phyloP scores from a whole-genome alignment of 37 sponge, comb jelly and placozoan species.

The Haliclona indistincta region DNA sequence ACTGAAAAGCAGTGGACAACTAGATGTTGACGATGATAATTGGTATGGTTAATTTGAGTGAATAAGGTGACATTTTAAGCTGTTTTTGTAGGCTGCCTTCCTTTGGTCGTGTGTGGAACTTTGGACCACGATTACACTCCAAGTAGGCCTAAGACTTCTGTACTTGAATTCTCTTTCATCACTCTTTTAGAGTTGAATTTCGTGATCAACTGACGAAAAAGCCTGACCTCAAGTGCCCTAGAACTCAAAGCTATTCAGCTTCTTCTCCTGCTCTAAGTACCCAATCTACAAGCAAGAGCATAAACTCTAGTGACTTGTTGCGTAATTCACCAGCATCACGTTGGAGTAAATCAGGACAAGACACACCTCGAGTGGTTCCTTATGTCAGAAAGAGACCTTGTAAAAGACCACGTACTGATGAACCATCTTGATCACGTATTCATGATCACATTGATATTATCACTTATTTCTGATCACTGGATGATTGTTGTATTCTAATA shows the following conservation, averaged over 20 bases:
- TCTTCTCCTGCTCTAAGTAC: no score
- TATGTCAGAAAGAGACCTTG: slow-evolving; percentile 49
- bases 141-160: slow-evolving; percentile 56
- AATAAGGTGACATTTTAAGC: not conserved
- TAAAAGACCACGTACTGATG: not conserved
- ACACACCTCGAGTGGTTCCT: slow-evolving; percentile 11
- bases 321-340: no score
- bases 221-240: no score
- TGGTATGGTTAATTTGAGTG: not conserved
- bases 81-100: slow-evolving; percentile 58
- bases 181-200: no score
- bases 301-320: no score
- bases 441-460: not conserved
- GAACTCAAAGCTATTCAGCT: no score
- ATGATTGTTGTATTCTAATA: no score
- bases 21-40: slow-evolving; percentile 1
- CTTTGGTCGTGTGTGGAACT: slow-evolving; percentile 82
- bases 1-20: slow-evolving; percentile 5
- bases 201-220: no score
- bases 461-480: no score
- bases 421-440: not conserved
- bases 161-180: no score
- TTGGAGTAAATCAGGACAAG: no score
- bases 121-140: slow-evolving; percentile 69
- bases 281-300: no score